Evolutionary conservation across 2,113 vertebrate species (phyloP), one percentile per base, ranked within the genome.

Genomic region (Aythya baeri): DNA sequence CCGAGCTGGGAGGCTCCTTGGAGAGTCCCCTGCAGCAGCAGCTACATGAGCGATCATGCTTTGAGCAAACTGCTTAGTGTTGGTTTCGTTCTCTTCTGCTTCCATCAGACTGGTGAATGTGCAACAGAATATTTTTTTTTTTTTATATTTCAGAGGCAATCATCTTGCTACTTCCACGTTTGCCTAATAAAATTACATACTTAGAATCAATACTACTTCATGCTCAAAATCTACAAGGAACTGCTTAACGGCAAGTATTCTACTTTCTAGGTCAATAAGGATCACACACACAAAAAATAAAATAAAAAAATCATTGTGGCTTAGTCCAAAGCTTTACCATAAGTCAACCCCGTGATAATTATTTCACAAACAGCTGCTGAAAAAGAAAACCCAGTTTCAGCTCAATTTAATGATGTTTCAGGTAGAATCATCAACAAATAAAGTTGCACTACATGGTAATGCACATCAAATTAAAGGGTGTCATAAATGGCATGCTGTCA

Each of bases 191-290:
- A 87, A 83, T 94, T 93, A 91, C 55, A 94, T 91, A 96, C 96
- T 91, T 82, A 96, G 96, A 88, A 81, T 95, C 77, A 91, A 88
- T 91, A 93, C 81, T 96, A 95, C 17, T 88, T 96, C 94, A 96
- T 85, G 79, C 91, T 96, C 59, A 94, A 94, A 93, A 94, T 94
- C 86, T 94, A 96, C 81, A 92, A 96, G 95, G 89, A 97, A 94
- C 78, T 95, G 75, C 67, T 90, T 89, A 80, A 93, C 50, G 27
- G 89, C 90, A 95, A 92, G 75, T 83, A 81, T 34, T 96, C 90
- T 92, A 97, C 57, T 97, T 54, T 59, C 83, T 95, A 93, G 91
- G 54, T 94, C 88, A 88, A 68, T 79, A 95, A 89, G 76, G 78
- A 74, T 70, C 90, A 54, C 61, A 81, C 46, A 46, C 20, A 49